Conservation (phyloP, 2,113 vertebrate species). For the Festucalex cinctus region DNA sequence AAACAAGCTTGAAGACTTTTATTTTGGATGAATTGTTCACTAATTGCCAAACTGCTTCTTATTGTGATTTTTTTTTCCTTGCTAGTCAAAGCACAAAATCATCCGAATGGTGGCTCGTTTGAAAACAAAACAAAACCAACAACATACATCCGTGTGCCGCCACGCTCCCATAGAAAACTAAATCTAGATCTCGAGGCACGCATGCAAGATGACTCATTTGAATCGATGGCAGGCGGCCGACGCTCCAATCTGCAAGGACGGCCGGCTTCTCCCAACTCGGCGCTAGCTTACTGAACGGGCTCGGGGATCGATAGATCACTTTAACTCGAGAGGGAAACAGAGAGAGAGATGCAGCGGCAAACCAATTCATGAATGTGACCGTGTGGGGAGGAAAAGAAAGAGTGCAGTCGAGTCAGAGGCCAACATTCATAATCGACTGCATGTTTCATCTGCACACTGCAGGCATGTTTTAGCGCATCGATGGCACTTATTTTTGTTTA, state of each 20-base stretch:
- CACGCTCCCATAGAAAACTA: slow-evolving; percentile 23
- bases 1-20: too few species aligned
- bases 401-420: not conserved
- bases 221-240: slow-evolving; percentile 36
- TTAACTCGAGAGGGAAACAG: slow-evolving; percentile 1
- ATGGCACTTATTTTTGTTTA: too few species aligned
- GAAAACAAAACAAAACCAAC: too few species aligned
- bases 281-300: slow-evolving; percentile 28
- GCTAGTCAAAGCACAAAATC: too few species aligned
- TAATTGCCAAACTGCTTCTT: too few species aligned
- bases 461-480: too few species aligned
- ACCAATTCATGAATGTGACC: slow-evolving; percentile 22
- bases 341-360: not conserved
- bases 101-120: too few species aligned
- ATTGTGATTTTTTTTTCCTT: too few species aligned
- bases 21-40: too few species aligned
- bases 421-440: not conserved
- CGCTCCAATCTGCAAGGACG: slow-evolving; percentile 12
- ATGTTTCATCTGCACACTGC: too few species aligned
- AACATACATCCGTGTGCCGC: not conserved
- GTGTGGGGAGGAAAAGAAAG: not conserved
- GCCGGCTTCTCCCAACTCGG: slow-evolving; percentile 6
- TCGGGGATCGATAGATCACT: slow-evolving; percentile 46
- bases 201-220: slow-evolving; percentile 50
- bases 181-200: slow-evolving; percentile 22